phyloP scores from a whole-genome alignment of 2,888 invertebrate species.

The Campoplex nolae region DNA sequence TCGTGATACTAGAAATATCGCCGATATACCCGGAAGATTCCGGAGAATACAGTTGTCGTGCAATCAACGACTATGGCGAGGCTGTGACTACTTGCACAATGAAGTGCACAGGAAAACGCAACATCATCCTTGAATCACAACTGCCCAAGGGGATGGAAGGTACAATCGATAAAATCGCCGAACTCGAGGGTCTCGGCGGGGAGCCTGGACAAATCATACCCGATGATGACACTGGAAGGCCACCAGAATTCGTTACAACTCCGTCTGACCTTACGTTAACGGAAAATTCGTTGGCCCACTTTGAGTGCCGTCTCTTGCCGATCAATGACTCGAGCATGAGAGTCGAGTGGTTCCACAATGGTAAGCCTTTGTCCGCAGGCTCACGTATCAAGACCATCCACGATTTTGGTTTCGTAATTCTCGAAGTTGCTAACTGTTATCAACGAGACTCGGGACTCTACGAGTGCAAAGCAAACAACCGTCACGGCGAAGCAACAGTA shows the following conservation, averaged over 20 bases:
- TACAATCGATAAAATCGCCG: constrained; percentile 96
- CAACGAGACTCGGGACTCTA: constrained; percentile 97
- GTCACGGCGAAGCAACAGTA: constrained; percentile 95
- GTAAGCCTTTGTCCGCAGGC: constrained; percentile 95
- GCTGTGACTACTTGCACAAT: constrained; percentile 95
- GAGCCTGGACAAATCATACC: constrained; percentile 88
- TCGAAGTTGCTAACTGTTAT: constrained; percentile 97
- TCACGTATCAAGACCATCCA: constrained; percentile 98
- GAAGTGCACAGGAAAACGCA: constrained; percentile 96
- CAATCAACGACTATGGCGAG: constrained; percentile 95
- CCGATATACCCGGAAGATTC: constrained; percentile 99
- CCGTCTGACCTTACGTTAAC: constrained; percentile 93
- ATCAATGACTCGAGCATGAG: constrained; percentile 97
- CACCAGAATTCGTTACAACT: constrained; percentile 95
- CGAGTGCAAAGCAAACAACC: constrained; percentile 96
- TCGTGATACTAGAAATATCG: constrained; percentile 98
- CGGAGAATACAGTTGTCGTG: constrained; percentile 95
- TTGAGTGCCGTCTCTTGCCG: constrained; percentile 95
- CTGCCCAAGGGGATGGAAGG: constrained; percentile 97
- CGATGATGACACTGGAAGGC: constrained; percentile 93
- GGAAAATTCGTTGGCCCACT: constrained; percentile 96
- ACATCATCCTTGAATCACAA: constrained; percentile 96
- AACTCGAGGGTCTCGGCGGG: constrained; percentile 93
- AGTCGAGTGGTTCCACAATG: constrained; percentile 99
- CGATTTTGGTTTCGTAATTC: constrained; percentile 98